Evolutionary conservation across 23 tunicate genomes (phyloP).

Genomic region (Styela plicata): DNA sequence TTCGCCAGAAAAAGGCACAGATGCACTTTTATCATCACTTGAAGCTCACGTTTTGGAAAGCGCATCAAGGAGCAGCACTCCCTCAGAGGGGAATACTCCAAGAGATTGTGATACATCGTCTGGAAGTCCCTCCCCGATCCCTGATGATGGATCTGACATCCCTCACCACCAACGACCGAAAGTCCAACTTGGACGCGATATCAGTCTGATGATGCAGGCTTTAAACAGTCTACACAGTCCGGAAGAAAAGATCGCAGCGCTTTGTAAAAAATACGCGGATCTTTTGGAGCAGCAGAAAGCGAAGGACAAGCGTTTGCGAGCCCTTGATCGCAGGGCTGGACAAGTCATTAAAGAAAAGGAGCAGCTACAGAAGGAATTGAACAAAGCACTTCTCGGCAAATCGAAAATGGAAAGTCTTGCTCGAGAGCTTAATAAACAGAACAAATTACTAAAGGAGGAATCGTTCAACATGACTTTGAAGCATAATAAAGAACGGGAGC

Average conservation of each 20-base stretch:
- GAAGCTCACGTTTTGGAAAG: neutral
- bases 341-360: conserved; percentile 58
- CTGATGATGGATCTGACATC: conserved; percentile 52
- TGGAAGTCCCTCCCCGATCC: conserved; percentile 75
- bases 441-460: conserved; percentile 57
- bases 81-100: conserved; percentile 59
- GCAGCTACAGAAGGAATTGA: conserved; percentile 48
- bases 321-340: conserved; percentile 48
- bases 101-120: conserved; percentile 72
- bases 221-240: conserved; percentile 74
- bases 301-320: conserved; percentile 51
- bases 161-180: conserved; percentile 4
- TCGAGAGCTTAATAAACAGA: conserved; percentile 82
- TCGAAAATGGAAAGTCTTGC: conserved; percentile 61
- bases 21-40: neutral
- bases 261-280: conserved; percentile 92
- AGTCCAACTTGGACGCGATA: conserved; percentile 58
- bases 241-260: conserved; percentile 87
- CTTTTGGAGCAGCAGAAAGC: conserved; percentile 69
- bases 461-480: conserved; percentile 42
- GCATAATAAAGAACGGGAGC: conserved; percentile 56
- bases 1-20: neutral
- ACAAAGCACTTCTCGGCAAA: conserved; percentile 46
- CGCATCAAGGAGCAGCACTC: conserved; percentile 18
- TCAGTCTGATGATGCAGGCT: conserved; percentile 90